Base-by-base conservation (phyloP, 2,113 vertebrate species). In the Paratilapia polleni region DNA sequence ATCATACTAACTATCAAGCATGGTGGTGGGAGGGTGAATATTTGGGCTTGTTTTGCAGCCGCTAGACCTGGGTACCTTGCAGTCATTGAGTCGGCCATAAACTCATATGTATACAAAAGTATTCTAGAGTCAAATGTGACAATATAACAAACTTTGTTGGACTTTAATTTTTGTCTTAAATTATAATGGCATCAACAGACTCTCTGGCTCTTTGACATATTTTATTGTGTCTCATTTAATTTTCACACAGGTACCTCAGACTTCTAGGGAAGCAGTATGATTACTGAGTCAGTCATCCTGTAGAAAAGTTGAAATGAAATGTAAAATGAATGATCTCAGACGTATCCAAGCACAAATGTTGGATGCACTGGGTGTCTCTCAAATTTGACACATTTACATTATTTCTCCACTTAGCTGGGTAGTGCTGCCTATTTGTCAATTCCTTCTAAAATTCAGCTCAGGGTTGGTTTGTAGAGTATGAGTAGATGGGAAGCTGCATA, bases 291-390 rank as follows among this genome's bases (percentile, higher is more conserved):
- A 26, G 47, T 34, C 52, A 31, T 54, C 12, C 68, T 73, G 26
- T 26, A 73, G 47, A 73, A 73, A 73, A 73, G 47, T 54, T 54
- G 0, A 54, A 54, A 73, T 54, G 26, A 73, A 73, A 54, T 73
- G 17, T 52, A 83, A 58, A 75, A 63, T 80, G 10, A 74, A 77
- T 52, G 12, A 80, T 75, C 57, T 77, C 12, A n/a, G 43, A 56
- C n/a, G 60, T 54, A 34, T 63, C 54, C 80, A 36, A 76, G 73
- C 24, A 41, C 70, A 83, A n/a, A 61, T 47, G 52, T 47, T 61
- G 22, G 19, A 63, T 19, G 34, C 64, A 20, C 20, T 49, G 36
- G 43, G 17, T 52, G 80, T 41, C 76, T 64, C 49, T 80, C 58
- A 83, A 63, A 77, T 24, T 62, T 14, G 1, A n/a, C 38, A 56